Percentiles rank a stretch among this genome's conserved stretches.
These are phyloP conservation scores for Poeciliopsis prolifica DNA, from an alignment of 2,113 vertebrate species.

Conservation along the genomic window DNA sequence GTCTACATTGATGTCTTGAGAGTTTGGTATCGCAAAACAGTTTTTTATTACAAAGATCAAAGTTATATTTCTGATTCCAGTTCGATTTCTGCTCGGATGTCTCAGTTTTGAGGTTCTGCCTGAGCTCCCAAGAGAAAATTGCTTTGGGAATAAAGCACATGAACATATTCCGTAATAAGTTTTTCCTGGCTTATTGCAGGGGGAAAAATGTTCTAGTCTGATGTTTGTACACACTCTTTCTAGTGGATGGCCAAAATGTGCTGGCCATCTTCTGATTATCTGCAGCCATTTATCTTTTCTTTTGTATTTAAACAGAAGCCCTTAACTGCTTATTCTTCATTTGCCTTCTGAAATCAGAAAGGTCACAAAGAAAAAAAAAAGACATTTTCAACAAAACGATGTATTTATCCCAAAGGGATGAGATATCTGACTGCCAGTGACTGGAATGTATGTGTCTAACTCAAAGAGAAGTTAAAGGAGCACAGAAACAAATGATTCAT, in stretches of 20 bases:
- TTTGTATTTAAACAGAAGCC: neutral
- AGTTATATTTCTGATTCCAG: neutral
- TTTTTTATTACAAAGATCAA: neutral
- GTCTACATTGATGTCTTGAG: no score
- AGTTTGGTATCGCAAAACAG: no score
- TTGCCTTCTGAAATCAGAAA: neutral
- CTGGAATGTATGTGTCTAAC: neutral
- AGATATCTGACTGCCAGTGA: neutral
- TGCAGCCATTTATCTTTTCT: no score
- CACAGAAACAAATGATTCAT: neutral
- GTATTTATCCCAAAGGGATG: neutral
- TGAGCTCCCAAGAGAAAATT: neutral
- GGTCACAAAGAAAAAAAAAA: neutral
- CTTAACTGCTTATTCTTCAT: neutral
- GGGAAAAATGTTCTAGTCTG: no score
- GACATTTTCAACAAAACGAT: neutral
- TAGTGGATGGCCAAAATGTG: no score
- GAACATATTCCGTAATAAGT: neutral
- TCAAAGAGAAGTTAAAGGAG: conserved; percentile 9
- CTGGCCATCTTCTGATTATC: no score
- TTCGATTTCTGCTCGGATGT: neutral
- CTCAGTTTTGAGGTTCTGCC: neutral
- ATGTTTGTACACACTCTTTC: no score
- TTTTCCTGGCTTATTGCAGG: no score
- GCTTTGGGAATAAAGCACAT: neutral